Evolutionary conservation across 2,888 invertebrate species (phyloP).

Genomic region (Trachelus tabidus): DNA sequence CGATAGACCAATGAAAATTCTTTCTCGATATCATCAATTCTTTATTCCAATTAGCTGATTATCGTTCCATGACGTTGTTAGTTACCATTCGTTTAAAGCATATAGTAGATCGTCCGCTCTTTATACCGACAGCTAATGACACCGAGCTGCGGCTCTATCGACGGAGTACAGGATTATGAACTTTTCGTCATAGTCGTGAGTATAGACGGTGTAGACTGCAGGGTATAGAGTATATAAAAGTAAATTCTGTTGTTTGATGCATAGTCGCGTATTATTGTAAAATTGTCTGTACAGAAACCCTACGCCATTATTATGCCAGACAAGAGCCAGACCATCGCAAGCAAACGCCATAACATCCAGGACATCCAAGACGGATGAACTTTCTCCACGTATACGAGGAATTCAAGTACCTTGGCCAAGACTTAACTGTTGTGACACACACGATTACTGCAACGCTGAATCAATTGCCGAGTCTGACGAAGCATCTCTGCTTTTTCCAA

Average conservation of each 20-base stretch:
- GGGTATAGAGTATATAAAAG: not conserved
- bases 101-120: not conserved
- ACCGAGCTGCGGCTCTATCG: not conserved
- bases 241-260: not conserved
- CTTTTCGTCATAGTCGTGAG: not conserved
- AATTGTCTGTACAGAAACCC: constrained; percentile 35
- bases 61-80: not conserved
- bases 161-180: not conserved
- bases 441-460: constrained; percentile 52
- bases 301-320: constrained; percentile 52
- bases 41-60: not conserved
- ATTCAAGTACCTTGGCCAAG: constrained; percentile 44
- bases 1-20: not conserved
- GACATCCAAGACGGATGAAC: constrained; percentile 9
- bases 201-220: not conserved
- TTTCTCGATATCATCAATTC: not conserved
- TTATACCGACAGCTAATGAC: not conserved
- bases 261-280: not conserved
- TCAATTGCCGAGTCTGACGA: not conserved
- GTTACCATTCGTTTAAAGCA: not conserved
- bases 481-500: not conserved
- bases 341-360: constrained; percentile 16
- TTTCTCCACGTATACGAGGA: not conserved
- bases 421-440: constrained; percentile 50
- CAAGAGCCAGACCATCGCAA: constrained; percentile 43